phyloP scores from a whole-genome alignment of 2,113 vertebrate genomes.

The Condylura cristata region DNA sequence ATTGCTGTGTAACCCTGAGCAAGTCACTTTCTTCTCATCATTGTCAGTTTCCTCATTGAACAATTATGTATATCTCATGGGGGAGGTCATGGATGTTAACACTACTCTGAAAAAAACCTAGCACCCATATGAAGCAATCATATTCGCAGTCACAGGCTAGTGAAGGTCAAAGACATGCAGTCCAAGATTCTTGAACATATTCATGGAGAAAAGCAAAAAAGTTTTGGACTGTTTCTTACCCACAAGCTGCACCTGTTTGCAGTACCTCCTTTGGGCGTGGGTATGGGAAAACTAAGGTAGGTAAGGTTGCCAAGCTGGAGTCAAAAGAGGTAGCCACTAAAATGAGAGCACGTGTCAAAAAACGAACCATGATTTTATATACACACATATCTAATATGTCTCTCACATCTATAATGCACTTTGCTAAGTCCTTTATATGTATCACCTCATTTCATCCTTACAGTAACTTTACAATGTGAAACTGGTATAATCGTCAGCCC shows the following conservation, averaged over 20 bases:
- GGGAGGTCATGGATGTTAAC: neutral
- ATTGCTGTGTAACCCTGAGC: neutral
- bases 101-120: neutral
- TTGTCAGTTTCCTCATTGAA: constrained; percentile 9
- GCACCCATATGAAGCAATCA: neutral
- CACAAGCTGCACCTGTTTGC: neutral
- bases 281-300: neutral
- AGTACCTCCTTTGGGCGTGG: neutral
- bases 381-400: neutral
- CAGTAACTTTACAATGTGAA: neutral
- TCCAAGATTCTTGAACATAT: constrained; percentile 14
- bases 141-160: neutral
- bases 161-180: neutral
- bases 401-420: neutral
- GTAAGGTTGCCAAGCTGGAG: neutral
- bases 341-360: neutral
- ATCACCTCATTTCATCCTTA: constrained; percentile 6
- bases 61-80: neutral
- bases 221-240: neutral
- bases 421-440: neutral
- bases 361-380: neutral
- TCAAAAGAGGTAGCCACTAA: neutral
- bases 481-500: neutral
- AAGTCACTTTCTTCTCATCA: constrained; percentile 4
- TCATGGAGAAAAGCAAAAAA: neutral